Base-by-base conservation (phyloP, 2,113 vertebrate genomes). In the Ammospiza caudacuta region DNA sequence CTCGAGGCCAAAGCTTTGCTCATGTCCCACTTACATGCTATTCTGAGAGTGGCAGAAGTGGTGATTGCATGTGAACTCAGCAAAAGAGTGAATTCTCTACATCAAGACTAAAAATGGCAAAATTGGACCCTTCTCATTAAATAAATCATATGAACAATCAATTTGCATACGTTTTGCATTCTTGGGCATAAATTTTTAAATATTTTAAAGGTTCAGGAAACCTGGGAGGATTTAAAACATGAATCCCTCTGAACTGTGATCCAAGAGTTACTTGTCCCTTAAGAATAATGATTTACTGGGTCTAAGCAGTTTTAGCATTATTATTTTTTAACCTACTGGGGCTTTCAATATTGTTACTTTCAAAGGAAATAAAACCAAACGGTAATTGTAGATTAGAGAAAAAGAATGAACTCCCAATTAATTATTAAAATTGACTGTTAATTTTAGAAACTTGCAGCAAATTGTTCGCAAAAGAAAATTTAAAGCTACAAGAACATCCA, bases 281-380 rank as follows among this genome's bases (percentile, higher is more conserved):
- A 93, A 84, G 91, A 94, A 79, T 72, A 92, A 79, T n/a, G 31
- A 83, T 92, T 87, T 92, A 74, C 55, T 84, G 5, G 57, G 49
- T 75, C 83, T 79, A 80, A 94, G 90, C 77, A 77, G 69, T 92
- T 94, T 74, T 69, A 87, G 44, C 31, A 77, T 83, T 85, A 93
- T 82, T 77, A 89, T 73, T 94, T 96, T 92, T 96, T 89, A 96
- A 91, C 69, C 87, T 92, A n/a, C 28, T 84, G 92, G 52, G 86
- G 9, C 14, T 82, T 95, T 86, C 64, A 63, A 28, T 68, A 41
- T 2, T 5, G 87, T 87, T 88, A 61, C 33, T 93, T 95, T 84
- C 87, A 93, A 95, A 97, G 82, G 73, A 95, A 91, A 94, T 95
- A 96, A 95, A 86, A 73, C 58, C 85, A 94, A 83, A 94, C 94